Conservation (phyloP, 2,888 invertebrate genomes). For the Drosophila lacicola region DNA sequence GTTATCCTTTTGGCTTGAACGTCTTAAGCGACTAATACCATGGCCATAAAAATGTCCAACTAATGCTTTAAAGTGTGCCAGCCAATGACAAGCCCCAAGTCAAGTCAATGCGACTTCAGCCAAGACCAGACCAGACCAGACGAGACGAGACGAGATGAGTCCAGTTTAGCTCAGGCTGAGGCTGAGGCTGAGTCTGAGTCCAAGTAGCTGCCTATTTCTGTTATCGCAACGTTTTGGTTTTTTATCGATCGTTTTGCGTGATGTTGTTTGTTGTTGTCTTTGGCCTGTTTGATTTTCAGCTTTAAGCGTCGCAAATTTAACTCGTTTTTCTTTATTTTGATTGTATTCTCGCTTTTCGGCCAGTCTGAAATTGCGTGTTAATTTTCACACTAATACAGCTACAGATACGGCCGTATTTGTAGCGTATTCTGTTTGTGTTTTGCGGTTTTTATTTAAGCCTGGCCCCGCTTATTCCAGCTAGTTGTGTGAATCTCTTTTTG, state of each 20-base stretch:
- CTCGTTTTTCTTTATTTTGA: conserved; percentile 60
- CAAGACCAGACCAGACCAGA: conserved; percentile 10
- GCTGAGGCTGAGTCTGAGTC: conserved; percentile 13
- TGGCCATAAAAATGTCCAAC: conserved; percentile 81
- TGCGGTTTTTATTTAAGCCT: conserved; percentile 59
- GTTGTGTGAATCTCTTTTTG: conserved; percentile 25
- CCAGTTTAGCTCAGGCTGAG: conserved; percentile 26
- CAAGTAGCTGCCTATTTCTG: conserved; percentile 39
- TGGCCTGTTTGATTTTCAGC: conserved; percentile 73
- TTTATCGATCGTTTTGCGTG: conserved; percentile 77
- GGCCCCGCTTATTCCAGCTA: background rate
- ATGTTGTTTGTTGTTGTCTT: conserved; percentile 39
- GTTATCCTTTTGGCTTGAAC: conserved; percentile 81
- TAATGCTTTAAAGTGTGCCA: conserved; percentile 81
- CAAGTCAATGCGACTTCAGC: conserved; percentile 43
- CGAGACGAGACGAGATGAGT: conserved; percentile 27
- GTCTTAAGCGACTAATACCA: conserved; percentile 81
- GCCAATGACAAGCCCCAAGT: conserved; percentile 58
- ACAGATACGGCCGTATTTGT: conserved; percentile 41
- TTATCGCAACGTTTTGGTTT: conserved; percentile 53
- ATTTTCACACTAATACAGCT: conserved; percentile 71
- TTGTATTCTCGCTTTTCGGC: conserved; percentile 53
- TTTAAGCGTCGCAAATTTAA: conserved; percentile 59
- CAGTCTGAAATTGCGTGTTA: conserved; percentile 76
- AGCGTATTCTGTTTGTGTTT: conserved; percentile 63